Evolutionary conservation across 2,888 invertebrate species (phyloP), one percentile per base, ranked within the genome.

Genomic region (Drosophila nr. fundita): DNA sequence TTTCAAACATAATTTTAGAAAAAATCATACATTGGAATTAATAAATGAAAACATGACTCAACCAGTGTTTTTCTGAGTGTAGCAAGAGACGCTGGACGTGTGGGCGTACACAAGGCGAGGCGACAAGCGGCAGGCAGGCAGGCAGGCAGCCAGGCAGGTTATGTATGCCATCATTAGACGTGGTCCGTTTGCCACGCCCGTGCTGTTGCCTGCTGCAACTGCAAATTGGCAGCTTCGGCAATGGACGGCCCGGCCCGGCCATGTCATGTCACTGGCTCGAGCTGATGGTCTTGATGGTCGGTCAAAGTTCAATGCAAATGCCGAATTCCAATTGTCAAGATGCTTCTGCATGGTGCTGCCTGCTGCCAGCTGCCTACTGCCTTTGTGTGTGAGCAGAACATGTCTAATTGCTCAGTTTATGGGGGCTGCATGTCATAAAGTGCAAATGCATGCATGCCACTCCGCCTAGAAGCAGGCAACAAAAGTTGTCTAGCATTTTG

Each of bases 101-200:
- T 78, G 66, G 70, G 58, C 63, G 68, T 75, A 73, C 21, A 49
- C 48, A 50, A 67, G 54, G 34, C 40, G 62, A 59, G 66, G 65
- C 58, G 34, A 34, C 52, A 36, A 34, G 36, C 38, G 42, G 63
- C 49, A 61, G 73, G 21, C 32, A 52, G n/a, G n/a, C n/a, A n/a
- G n/a, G n/a, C n/a, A n/a, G 59, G 36, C 59, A 49, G 52, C 24
- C 59, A 38, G 24, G 36, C 24, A 15, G 81, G 84, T 83, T 89
- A 82, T 89, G 80, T 87, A 87, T 89, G 86, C 87, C 86, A 85
- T 86, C 85, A 86, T 86, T 86, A 86, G 85, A 89, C 80, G 82
- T 84, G 89, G 80, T 89, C 83, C 85, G 80, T 81, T 82, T 80
- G 89, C 85, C 89, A 89, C 85, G 82, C 85, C 85, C 89, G 70